A percentile compares a stretch with the other conserved stretches of the same genome.
These are phyloP conservation scores for Balaenoptera acutorostrata DNA, from an alignment of 2,113 vertebrate genomes.

Conservation along the genomic window DNA sequence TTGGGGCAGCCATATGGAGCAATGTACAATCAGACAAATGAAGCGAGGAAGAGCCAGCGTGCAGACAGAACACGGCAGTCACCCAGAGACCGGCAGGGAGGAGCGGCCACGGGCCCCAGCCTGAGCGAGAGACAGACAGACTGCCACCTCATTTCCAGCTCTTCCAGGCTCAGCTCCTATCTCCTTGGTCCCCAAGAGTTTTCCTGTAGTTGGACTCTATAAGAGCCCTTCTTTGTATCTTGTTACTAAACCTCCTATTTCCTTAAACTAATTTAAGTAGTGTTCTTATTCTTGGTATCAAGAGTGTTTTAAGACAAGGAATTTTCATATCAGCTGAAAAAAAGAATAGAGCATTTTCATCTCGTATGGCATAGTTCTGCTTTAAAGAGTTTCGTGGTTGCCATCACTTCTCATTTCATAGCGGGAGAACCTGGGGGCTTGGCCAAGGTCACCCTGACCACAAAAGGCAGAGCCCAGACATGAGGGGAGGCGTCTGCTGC, in stretches of 20 bases:
- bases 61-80: background rate
- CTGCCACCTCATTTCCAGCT: background rate
- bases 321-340: background rate
- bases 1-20: background rate
- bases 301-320: background rate
- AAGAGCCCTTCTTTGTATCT: background rate
- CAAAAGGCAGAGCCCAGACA: background rate
- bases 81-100: background rate
- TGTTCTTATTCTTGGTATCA: conserved; percentile 8
- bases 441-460: conserved; percentile 34
- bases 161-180: background rate
- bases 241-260: background rate
- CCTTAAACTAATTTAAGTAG: background rate
- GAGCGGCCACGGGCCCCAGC: background rate
- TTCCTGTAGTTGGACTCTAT: background rate
- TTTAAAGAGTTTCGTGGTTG: background rate
- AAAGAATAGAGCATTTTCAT: background rate
- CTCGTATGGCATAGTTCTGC: background rate
- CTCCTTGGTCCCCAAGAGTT: background rate
- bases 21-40: background rate
- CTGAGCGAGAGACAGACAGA: background rate
- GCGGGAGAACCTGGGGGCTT: conserved; percentile 13
- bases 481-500: background rate
- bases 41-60: background rate
- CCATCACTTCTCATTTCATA: background rate